Base-by-base conservation (phyloP, 2,113 vertebrate species). In the Poecile atricapillus region DNA sequence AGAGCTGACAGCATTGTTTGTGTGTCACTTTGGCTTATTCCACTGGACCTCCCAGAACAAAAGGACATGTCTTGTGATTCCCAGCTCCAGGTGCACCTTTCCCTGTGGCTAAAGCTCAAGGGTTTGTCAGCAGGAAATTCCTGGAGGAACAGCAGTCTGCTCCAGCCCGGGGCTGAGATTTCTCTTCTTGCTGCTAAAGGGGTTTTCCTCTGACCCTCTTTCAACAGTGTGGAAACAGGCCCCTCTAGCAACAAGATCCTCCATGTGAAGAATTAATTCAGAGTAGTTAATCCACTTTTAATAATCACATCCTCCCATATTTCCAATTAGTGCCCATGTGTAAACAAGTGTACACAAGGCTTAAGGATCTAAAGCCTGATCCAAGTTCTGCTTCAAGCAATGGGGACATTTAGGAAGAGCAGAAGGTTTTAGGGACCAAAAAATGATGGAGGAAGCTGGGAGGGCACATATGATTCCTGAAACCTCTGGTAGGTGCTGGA, bases 281-380 rank as follows among this genome's bases (percentile, higher is more conserved):
- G 63, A 83, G 80, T 63, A 27, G 56, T 81, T 95, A 95, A 95
- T 91, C 91, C 80, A 92, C 91, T 83, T 94, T 46, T 67, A 95
- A 93, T 90, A 89, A 93, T 69, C 76, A 62, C 83, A 70, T 69
- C 33, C 59, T 74, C 59, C 27, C 49, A 60, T 85, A 90, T 79
- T 94, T 90, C 67, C 44, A 85, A 52, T 83, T 83, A 92, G 47
- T 35, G 39, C 5, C 68, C 16, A 3, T 23, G n/a, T 80, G 39
- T 89, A 94, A 96, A 96, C 52, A 89, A 89, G 22, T 0, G 13
- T 41, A 90, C 44, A 56, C 71, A 70, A 74, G 64, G 19, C 5
- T 77, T 81, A 84, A 81, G 46, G 13, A 68, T 73, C 46, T 6
- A 2, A 63, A 62, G 30, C 50, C 46, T 67, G 41, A 91, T 18